Conservation (phyloP, 2,797 vertebrate species). For the Acipenser oxyrinchus region DNA sequence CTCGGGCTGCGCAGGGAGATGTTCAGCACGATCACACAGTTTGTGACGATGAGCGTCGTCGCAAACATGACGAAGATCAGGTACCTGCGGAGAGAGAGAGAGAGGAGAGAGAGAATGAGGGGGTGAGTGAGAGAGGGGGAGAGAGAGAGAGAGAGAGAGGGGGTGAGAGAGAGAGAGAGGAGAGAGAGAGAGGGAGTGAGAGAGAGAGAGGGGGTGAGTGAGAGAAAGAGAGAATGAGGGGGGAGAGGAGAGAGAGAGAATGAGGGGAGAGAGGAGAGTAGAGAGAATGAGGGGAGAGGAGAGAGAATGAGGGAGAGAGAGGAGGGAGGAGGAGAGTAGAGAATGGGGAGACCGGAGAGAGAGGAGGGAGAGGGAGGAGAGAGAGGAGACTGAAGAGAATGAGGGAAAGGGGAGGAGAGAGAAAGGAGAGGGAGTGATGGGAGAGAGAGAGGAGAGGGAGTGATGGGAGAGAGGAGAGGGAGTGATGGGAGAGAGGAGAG, state of each 20-base stretch:
- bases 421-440: slow-evolving; percentile 30
- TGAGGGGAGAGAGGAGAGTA: too few species aligned
- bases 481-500: neutral
- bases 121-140: neutral
- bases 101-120: slow-evolving; percentile 1
- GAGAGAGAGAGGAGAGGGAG: slow-evolving; percentile 37
- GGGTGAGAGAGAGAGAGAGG: neutral
- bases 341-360: too few species aligned
- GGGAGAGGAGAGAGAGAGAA: too few species aligned
- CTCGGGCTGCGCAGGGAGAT: slow-evolving; percentile 74
- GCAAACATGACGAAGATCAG: slow-evolving; percentile 85
- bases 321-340: neutral
- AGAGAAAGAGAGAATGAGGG: too few species aligned
- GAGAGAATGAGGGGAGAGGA: neutral
- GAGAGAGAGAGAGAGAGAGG: neutral
- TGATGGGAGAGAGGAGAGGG: slow-evolving; percentile 36
- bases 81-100: slow-evolving; percentile 57
- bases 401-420: slow-evolving; percentile 8
- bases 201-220: too few species aligned
- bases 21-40: slow-evolving; percentile 85
- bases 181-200: too few species aligned
- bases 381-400: too few species aligned
- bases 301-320: too few species aligned
- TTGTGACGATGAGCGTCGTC: slow-evolving; percentile 77
- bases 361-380: too few species aligned